Base-by-base conservation (phyloP, 2,888 invertebrate genomes). In the Agriopis marginaria region DNA sequence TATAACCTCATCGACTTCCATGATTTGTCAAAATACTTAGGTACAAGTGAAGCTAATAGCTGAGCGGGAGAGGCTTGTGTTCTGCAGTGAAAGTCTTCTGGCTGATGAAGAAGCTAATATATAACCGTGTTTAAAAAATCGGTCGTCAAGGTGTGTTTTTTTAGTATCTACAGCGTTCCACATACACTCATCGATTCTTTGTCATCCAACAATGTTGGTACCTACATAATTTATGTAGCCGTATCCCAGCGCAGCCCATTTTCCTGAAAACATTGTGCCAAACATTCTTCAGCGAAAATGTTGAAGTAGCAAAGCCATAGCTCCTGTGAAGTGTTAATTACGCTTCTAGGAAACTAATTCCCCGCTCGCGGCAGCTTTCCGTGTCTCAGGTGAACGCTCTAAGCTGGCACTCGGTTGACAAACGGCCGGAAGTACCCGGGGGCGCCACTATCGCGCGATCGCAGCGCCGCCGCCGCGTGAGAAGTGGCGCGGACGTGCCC, bases 401-500 rank as follows among this genome's bases (percentile, higher is more conserved):
- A 82, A 82, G 84, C 84, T 79, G 82, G 73, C 76, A 73, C 74
- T 53, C 56, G 84, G 84, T 86, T 91, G 90, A 93, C 87, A 91
- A 93, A 92, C 91, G 91, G 86, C 89, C 82, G 86, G 86, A 87
- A 86, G 85, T 82, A 82, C 80, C 79, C 75, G 78, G 76, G 82
- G 83, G 86, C 87, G 82, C 83, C 86, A 87, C 89, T 86, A 89
- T 89, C 89, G 83, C 82, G 79, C 82, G 82, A 89, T 86, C 83
- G 76, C 75, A 72, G 83, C 82, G 79, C 82, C 81, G 88, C 86
- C 83, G 88, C 86, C 82, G 76, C 73, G 79, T 82, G 86, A 88
- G 82, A 84, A 85, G 88, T 85, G 83, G 87, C 85, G 85, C 79
- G 86, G 82, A 89, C 90, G 89, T 90, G 90, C 86, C 86, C 85